Base-by-base conservation (phyloP, 2,888 invertebrate genomes). In the Dusona sp. region DNA sequence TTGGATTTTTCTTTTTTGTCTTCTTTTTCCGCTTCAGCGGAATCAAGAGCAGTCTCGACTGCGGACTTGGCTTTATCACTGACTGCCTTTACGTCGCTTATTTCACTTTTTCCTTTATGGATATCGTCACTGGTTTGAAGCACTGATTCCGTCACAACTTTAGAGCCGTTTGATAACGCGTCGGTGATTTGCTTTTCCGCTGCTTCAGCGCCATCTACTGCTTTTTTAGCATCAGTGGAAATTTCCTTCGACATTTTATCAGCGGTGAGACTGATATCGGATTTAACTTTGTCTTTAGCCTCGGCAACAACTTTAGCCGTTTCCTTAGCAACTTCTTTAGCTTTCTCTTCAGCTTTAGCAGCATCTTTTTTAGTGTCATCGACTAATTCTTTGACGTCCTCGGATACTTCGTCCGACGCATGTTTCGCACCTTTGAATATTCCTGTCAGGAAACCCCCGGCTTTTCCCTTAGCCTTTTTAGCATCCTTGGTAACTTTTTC, bases 61-160 rank as follows among this genome's bases (percentile, higher is more conserved):
- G 29, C 13, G 7, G 61, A 29, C 29, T 29, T 29, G 61, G 48
- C 29, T 54, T 73, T 73, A 11, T 73, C 9, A 22, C 77, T 81
- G 36, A 65, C 79, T 45, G 22, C 2, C 33, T 73, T 51, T 13
- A 54, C 22, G 79, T 81, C 80, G 77, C 94, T 94, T 16, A 95
- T 92, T 1, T 95, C 95, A 22, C 95, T 94, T 94, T 33, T 90
- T 87, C 16, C 77, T 83, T 89, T 94, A 94, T 57, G 94, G 94
- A 90, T 93, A 94, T 89, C 95, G 94, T 25, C 95, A 36, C 9
- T 65, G 65, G 22, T 48, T 74, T 36, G 72, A 22, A 75, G 65
- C 85, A 87, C 86, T 85, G 67, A 88, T 75, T 67, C 84, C 78
- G 33, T 29, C 29, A 70, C 72, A 19, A 48, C 57, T 73, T 79